These are phyloP conservation scores for Drosophila fungiperda DNA, from an alignment of 2,888 invertebrate genomes.

Conservation along the genomic window DNA sequence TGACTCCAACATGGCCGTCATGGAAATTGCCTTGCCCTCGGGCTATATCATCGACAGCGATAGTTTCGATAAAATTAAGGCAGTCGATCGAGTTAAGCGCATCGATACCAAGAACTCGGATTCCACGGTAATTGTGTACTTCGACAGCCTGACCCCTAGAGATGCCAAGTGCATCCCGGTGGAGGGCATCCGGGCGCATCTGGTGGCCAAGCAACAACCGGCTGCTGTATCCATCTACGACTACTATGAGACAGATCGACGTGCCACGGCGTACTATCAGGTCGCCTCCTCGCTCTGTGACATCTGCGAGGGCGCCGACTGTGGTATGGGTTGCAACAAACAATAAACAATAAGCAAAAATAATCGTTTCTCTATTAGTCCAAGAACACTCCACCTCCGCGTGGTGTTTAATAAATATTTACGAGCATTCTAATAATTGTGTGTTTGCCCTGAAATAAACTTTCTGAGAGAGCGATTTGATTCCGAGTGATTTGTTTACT, in stretches of 20 bases:
- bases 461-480: background rate
- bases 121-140: slow-evolving; percentile 89
- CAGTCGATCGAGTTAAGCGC: slow-evolving; percentile 86
- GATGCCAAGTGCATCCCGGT: slow-evolving; percentile 93
- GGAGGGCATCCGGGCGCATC: slow-evolving; percentile 92
- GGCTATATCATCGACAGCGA: slow-evolving; percentile 94
- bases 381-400: background rate
- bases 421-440: slow-evolving; percentile 10
- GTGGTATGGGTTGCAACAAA: slow-evolving; percentile 79
- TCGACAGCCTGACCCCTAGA: slow-evolving; percentile 87
- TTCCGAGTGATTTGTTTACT: background rate
- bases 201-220: slow-evolving; percentile 94
- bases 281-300: slow-evolving; percentile 90
- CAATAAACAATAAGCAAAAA: slow-evolving; percentile 55
- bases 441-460: background rate
- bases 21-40: slow-evolving; percentile 95
- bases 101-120: slow-evolving; percentile 90
- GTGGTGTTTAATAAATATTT: slow-evolving; percentile 20
- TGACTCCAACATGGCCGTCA: slow-evolving; percentile 94
- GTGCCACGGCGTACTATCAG: slow-evolving; percentile 80
- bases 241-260: slow-evolving; percentile 92
- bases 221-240: slow-evolving; percentile 94
- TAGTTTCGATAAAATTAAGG: slow-evolving; percentile 88
- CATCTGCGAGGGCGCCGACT: slow-evolving; percentile 91
- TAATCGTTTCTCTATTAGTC: background rate